Evolutionary conservation across 2,797 vertebrate species (phyloP).

Genomic region (Malurus splendens): DNA sequence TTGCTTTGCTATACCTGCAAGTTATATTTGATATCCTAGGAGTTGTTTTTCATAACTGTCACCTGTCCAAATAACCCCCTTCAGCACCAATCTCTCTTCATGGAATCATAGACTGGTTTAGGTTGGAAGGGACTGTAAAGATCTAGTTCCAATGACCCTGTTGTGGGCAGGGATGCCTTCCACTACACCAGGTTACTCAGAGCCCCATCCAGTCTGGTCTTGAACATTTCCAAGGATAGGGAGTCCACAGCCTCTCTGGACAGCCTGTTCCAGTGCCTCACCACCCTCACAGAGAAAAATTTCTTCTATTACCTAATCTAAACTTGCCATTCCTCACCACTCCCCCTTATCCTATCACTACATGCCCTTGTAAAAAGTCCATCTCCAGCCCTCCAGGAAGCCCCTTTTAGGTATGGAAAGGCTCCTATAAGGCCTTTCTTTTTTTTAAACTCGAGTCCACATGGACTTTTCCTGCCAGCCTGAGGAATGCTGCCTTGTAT

Average conservation of each 20-base stretch:
- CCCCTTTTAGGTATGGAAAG: fast-evolving
- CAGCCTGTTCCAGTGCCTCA: not conserved
- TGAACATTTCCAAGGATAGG: not conserved
- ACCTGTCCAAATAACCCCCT: not conserved
- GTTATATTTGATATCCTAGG: not conserved
- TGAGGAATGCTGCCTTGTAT: not conserved
- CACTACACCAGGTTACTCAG: not conserved
- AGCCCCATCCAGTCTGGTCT: not conserved
- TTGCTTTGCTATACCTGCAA: not conserved
- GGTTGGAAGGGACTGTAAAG: not conserved
- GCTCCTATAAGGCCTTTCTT: not conserved
- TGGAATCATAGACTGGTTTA: not conserved
- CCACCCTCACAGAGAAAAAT: not conserved
- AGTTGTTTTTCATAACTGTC: not conserved
- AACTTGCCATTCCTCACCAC: not conserved
- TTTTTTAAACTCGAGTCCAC: not conserved
- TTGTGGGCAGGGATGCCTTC: not conserved
- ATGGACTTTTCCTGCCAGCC: not conserved
- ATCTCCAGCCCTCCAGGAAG: not conserved
- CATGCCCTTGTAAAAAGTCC: not conserved
- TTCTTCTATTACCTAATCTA: not conserved
- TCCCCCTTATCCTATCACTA: not conserved
- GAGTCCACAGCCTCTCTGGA: not conserved
- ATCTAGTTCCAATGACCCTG: not conserved
- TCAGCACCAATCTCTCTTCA: not conserved